Evolutionary conservation across 2,113 vertebrate genomes (phyloP), one percentile per base, ranked within the genome.

Genomic region (Ophiodon elongatus): DNA sequence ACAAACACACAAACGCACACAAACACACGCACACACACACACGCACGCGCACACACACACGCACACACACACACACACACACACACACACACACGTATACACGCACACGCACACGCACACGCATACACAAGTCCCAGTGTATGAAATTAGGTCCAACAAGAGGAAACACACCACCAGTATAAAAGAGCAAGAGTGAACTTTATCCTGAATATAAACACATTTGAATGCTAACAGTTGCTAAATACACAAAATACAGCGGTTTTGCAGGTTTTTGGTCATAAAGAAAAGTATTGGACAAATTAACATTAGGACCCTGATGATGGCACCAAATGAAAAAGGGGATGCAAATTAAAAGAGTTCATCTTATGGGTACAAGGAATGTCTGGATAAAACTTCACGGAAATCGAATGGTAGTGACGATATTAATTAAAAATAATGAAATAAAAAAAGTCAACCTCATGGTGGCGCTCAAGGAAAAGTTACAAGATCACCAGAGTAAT

Each of bases 81-180:
- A 19, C 29, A 33, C 47, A 41, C 2, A 59, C 56, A 35, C 19
- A 50, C 9, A 57, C n/a, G n/a, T n/a, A n/a, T n/a, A n/a, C n/a
- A n/a, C n/a, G n/a, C 33, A 65, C 59, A 65, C 68, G 54, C 37
- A 73, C 27, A 57, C 25, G 13, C 25, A 59, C 43, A 71, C n/a
- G 29, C 31, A 52, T n/a, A 37, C 21, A n/a, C 37, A 43, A 7
- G 47, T 21, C 47, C 47, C 45, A 19, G 15, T 47, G 3, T 64
- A 11, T 63, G 60, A 63, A 63, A 35, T 35, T 19, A 63, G 29
- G 31, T 33, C 29, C 57, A 60, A 63, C 8, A 2, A 47, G 45
- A 47, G 52, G 52, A n/a, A n/a, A 23, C 43, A 64, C 8, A 35
- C 62, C 11, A 7, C 62, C 6, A 37, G 62, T 23, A 37, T 37